Base-by-base conservation (phyloP, 1,140 invertebrate genomes). In the Bombyx mori region DNA sequence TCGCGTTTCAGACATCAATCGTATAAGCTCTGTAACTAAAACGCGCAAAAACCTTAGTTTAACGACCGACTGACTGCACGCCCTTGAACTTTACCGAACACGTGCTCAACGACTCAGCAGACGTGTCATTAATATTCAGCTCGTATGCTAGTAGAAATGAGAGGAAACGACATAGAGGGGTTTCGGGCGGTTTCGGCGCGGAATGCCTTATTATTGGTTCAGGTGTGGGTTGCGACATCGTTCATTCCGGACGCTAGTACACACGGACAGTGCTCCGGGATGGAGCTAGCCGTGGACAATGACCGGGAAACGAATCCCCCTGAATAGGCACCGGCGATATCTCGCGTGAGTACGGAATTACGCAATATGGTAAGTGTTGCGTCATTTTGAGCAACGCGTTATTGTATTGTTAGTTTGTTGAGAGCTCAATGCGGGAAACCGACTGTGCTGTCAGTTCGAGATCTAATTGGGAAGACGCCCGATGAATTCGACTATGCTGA, bases 41-140 rank as follows among this genome's bases (percentile, higher is more conserved):
- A 54, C 47, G 57, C 65, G 69, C 71, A 76, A 76, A 77, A 74
- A 71, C 66, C 58, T 50, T 57, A 66, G 76, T 72, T 61, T 75
- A 75, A 74, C 73, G 74, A 58, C 75, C 78, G 69, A 52, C 75
- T 76, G 69, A 53, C 52, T 53, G 47, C 63, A 22, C 64, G 74
- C 76, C 75, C 76, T 77, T 79, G 75, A 79, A 79, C 75, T 71
- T 71, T 54, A 60, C 43, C 8, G 60, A 65, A 70, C 78, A 74
- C 75, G 78, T 77, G 77, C 69, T 35, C 71, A 49, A 56, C 61
- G 35, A 42, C 60, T 66, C 60, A 60, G 69, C 68, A 61, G 58
- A 65, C 65, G 61, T 35, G 56, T 49, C 58, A 63, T 60, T 63
- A 63, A 57, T 54, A 63, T 63, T 59, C 57, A 59, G 49, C 58